Base-by-base conservation (phyloP, 2,113 vertebrate species). In the Melospiza georgiana region DNA sequence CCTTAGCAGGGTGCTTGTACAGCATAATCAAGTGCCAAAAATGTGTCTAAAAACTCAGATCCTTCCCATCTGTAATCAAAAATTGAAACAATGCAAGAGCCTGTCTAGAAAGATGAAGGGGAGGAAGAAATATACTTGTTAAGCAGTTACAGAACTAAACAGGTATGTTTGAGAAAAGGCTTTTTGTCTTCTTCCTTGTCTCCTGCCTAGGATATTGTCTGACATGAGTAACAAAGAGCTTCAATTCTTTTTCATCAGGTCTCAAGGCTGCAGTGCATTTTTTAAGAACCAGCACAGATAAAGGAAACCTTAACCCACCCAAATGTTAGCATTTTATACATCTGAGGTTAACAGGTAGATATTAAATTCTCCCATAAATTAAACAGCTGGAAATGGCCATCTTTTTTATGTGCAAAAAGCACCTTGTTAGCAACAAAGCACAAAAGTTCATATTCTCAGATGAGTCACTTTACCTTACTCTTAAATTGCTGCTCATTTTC, bases 381-480 rank as follows among this genome's bases (percentile, higher is more conserved):
- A 93, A 95, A 72, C 89, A 93, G 87, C 69, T 83, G 89, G 83
- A 89, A 61, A 77, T 69, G 79, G 87, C 57, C 35, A 39, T 85
- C 57, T 63, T 91, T 96, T 91, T 88, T 76, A 76, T 88, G 92
- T 66, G 73, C 59, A 16, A 30, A 76, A 10, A 92, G 22, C 57
- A 62, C 69, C 92, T 93, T 95, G 79, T 93, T 96, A 96, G 80
- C 94, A 77, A 52, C 68, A 39, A 39, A 65, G 85, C 59, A 74
- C 69, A 67, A 61, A 94, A 96, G 90, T 94, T 92, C 35, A 3
- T 33, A 30, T 87, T 93, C 84, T 94, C 89, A 87, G 39, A 59
- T 66, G 80, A 79, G 73, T 92, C 67, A 5, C 66, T 95, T 86
- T 90, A 66, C 92, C 67, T 90, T 73, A 8, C 57, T 84, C 91